Percentiles rank a stretch among this genome's conserved stretches.
phyloP scores from a whole-genome alignment of 2,888 invertebrate genomes.

The Drosophila macrospina region DNA sequence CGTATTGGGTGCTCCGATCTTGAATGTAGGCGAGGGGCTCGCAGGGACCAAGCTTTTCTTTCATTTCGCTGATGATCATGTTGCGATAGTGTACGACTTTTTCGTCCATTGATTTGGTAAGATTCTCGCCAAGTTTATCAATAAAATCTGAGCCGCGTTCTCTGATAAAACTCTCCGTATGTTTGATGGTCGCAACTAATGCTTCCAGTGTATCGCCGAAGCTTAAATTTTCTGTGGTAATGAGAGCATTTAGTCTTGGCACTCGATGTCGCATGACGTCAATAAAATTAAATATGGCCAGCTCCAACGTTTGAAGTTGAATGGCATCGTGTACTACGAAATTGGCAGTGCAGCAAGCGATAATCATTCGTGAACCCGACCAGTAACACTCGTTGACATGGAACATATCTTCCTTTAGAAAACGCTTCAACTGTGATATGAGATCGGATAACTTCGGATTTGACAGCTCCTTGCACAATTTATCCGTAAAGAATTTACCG shows the following conservation, averaged over 20 bases:
- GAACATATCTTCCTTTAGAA: too few species aligned
- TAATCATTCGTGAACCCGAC: too few species aligned
- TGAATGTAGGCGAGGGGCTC: constrained; percentile 10
- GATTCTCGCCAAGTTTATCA: constrained; percentile 14
- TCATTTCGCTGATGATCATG: background rate
- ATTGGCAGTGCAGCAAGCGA: background rate
- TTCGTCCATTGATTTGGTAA: constrained; percentile 9
- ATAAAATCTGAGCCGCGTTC: background rate
- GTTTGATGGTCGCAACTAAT: background rate
- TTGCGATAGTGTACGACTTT: background rate
- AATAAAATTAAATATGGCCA: background rate
- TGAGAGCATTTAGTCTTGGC: background rate
- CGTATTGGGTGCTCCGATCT: background rate
- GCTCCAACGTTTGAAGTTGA: background rate
- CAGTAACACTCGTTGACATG: too few species aligned
- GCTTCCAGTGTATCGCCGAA: background rate
- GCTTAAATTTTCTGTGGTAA: background rate
- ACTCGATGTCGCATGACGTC: background rate
- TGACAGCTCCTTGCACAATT: background rate
- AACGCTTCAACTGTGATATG: too few species aligned
- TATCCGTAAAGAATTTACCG: background rate
- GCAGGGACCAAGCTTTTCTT: background rate
- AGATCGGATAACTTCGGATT: background rate
- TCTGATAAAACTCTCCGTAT: background rate
- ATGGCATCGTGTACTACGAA: background rate